Evolutionary conservation across 2,797 vertebrate species (phyloP), one percentile per base, ranked within the genome.

Genomic region (Anolis apletophallus): DNA sequence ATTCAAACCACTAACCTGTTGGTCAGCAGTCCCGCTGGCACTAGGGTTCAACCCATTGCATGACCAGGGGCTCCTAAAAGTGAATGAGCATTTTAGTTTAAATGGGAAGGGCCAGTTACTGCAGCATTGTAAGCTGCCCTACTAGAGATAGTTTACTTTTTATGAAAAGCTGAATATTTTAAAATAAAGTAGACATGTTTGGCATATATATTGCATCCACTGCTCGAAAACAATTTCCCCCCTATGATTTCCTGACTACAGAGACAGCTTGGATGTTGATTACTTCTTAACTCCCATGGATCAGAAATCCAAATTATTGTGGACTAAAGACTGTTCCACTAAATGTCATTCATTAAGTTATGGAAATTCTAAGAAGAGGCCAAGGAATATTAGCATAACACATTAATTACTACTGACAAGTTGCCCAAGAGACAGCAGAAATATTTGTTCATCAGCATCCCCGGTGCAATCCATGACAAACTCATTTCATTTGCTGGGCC

Each of bases 221-320:
- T 78, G 79, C 21, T 50, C 11, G 84, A 68, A 69, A 90, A 89
- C 2, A n/a, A 90, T 80, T 61, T 40, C 9, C 23, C 82, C 77
- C 87, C 21, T 36, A 88, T 88, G 84, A 32, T 16, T 90, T 69
- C 68, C 85, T 88, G 87, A 71, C 89, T 92, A 75, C n/a, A 86
- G 86, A 90, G 77, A 86, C 91, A 90, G 91, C 9, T 79, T 84
- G 88, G 85, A 89, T 89, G 92, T 77, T 94, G 86, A 94, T 93
- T 93, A 94, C 3, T 32, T 71, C 83, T 93, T 93, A 92, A 95
- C 92, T 93, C 91, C 90, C 92, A 84, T 92, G 87, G 90, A 94
- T 92, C 88, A 92, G 78, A 92, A 89, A 73, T 2, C 87, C 80
- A 94, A 79, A 91, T 86, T 94, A 94, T 93, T 90, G 91, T 80